Conservation (phyloP, 2,113 vertebrate species). For the Balaeniceps rex region DNA sequence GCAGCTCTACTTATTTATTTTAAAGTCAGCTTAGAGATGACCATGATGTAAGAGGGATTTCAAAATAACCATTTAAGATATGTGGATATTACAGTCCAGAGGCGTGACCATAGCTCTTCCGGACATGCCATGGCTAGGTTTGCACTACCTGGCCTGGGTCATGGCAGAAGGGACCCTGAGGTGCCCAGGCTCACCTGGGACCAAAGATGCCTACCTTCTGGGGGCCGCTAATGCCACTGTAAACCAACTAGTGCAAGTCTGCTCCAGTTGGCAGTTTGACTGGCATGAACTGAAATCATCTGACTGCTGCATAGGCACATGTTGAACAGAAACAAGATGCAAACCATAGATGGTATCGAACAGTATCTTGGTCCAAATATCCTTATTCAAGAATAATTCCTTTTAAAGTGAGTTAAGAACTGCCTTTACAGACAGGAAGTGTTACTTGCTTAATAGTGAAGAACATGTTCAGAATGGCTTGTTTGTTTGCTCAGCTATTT, state of each 20-base stretch:
- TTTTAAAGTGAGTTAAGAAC: background rate
- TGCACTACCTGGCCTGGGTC: background rate
- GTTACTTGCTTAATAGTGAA: background rate
- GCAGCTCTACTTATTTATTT: background rate
- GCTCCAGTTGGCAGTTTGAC: background rate
- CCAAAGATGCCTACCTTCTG: background rate
- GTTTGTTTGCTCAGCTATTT: slow-evolving; percentile 6
- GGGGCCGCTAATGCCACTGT: background rate
- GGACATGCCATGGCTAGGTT: background rate
- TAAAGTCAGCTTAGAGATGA: background rate
- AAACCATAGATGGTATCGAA: background rate
- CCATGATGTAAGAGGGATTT: background rate
- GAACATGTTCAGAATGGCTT: background rate
- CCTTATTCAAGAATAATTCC: background rate
- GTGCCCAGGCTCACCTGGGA: background rate
- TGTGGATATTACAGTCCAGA: background rate
- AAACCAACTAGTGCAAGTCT: background rate
- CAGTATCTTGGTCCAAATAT: background rate
- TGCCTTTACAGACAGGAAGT: background rate
- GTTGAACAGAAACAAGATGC: background rate
- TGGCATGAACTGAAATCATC: background rate
- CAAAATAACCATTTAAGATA: background rate
- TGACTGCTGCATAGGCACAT: background rate
- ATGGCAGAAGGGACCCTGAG: background rate
- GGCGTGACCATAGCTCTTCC: background rate